A percentile compares a stretch with the other conserved stretches of the same genome.
Evolutionary conservation across 2,797 vertebrate species (phyloP).

Genomic region (Sebastes cheni): DNA sequence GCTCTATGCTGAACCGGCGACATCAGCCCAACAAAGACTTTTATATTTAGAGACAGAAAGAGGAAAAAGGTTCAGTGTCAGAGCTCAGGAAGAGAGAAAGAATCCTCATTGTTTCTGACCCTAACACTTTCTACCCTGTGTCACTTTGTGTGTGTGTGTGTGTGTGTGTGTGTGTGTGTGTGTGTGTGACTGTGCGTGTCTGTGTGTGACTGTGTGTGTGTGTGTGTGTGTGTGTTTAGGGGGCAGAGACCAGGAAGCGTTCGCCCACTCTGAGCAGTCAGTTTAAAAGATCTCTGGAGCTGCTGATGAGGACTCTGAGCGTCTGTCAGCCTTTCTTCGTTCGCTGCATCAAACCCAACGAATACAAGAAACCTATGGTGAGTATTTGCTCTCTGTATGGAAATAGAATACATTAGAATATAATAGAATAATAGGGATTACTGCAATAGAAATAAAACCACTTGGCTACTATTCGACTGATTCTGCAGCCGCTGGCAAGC

Average conservation of each 20-base stretch:
- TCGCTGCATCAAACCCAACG: constrained; percentile 98
- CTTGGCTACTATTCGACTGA: neutral
- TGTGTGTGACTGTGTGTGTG: constrained; percentile 33
- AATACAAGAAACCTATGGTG: constrained; percentile 98
- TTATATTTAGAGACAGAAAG: constrained; percentile 19
- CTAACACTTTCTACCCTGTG: constrained; percentile 39
- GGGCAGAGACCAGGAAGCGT: constrained; percentile 98
- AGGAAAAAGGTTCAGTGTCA: constrained; percentile 36
- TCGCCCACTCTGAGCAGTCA: constrained; percentile 98
- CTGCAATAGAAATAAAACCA: neutral
- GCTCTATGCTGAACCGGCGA: neutral
- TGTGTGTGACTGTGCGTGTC: constrained; percentile 46
- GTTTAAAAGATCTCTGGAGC: constrained; percentile 97
- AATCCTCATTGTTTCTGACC: constrained; percentile 52
- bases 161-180: constrained; percentile 43
- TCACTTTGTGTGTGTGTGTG: constrained; percentile 36
- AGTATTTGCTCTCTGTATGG: constrained; percentile 50
- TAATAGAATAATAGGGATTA: neutral
- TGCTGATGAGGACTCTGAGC: constrained; percentile 94
- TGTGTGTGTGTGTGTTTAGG: constrained; percentile 76
- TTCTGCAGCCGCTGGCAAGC: neutral
- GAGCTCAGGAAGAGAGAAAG: constrained; percentile 54
- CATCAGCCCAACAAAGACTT: neutral
- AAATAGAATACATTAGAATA: neutral
- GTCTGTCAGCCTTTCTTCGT: constrained; percentile 98